Conservation (phyloP, 2,113 vertebrate species). For the Phyllopteryx taeniolatus region DNA sequence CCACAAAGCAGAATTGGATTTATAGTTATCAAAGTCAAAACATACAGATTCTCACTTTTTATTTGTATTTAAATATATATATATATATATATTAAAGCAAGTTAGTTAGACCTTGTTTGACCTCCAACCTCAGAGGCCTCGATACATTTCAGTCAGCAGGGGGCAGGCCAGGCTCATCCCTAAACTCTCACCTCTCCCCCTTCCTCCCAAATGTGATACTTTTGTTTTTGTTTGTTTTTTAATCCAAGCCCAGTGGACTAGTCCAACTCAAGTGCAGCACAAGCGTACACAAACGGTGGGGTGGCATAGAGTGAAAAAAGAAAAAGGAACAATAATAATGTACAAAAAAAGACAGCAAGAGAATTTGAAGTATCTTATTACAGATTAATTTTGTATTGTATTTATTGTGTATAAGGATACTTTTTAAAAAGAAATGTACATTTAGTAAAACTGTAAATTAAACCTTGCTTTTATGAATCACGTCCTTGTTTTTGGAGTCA, state of each 20-base stretch:
- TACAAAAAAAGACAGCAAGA: slow-evolving; percentile 76
- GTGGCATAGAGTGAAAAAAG: neutral
- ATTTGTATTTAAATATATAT: too few relatives aligned
- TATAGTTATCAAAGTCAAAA: too few relatives aligned
- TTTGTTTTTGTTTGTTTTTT: slow-evolving; percentile 22
- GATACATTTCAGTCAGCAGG: slow-evolving; percentile 60
- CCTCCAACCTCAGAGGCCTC: slow-evolving; percentile 16
- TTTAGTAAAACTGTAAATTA: slow-evolving; percentile 99
- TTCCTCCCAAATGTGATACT: slow-evolving; percentile 31
- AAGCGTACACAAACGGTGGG: slow-evolving; percentile 63
- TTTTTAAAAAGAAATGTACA: slow-evolving; percentile 94
- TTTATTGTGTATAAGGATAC: slow-evolving; percentile 98
- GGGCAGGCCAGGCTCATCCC: slow-evolving; percentile 51
- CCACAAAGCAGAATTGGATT: too few relatives aligned
- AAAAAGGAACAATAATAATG: slow-evolving; percentile 78
- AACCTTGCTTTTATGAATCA: slow-evolving; percentile 88
- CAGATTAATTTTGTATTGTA: slow-evolving; percentile 99
- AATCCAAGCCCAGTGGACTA: slow-evolving; percentile 68
- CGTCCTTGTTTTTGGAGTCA: neutral
- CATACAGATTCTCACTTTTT: too few relatives aligned
- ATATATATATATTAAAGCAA: too few relatives aligned
- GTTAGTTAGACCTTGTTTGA: neutral
- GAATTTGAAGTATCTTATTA: slow-evolving; percentile 93
- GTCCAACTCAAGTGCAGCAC: slow-evolving; percentile 76
- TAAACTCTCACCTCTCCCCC: slow-evolving; percentile 32